Base-by-base conservation (phyloP, 2,113 vertebrate genomes). In the Galeopterus variegatus region DNA sequence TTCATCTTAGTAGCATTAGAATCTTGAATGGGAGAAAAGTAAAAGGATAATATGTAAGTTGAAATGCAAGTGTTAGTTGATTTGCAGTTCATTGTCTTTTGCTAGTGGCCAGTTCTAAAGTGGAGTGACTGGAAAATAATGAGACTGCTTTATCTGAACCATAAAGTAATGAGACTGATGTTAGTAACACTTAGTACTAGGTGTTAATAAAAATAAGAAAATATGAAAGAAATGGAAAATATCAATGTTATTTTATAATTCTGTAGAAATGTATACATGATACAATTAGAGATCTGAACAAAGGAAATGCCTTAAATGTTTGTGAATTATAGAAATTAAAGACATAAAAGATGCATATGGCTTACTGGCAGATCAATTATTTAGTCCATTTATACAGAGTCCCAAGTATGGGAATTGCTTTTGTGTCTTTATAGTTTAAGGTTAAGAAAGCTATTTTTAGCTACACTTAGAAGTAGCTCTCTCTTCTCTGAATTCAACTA, bases 1-100 rank as follows among this genome's bases (percentile, higher is more conserved):
- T 90, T 95, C 87, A 52, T 93, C 26, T 86, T 82, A 82, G 23
- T 54, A 96, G 28, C 45, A 83, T 88, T 87, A 88, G 12, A 83
- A 4, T 88, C 60, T 83, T 64, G 54, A 94, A 60, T 77, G 67
- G 90, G 33, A 86, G 17, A 69, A 93, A 95, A 80, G 48, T 36
- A 60, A 94, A 95, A 81, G 58, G 41, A 54, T 89, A 67, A 79
- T 88, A 75, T 89, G 10, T 93, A 92, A 84, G 36, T 89, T 75
- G 85, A 90, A 90, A 48, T 75, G 33, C 21, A 95, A 54, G 52
- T 93, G 36, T 58, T 91, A 60, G 31, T 93, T 96, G 65, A 33
- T 93, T 54, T 89, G 14, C 18, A 82, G n/a, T 67, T 83, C 88
- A 50, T 67, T 76, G 14, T 70, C 31, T 88, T 41, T 95, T 82